phyloP scores from a whole-genome alignment of 2,888 invertebrate species.

The Clitarchus hookeri region DNA sequence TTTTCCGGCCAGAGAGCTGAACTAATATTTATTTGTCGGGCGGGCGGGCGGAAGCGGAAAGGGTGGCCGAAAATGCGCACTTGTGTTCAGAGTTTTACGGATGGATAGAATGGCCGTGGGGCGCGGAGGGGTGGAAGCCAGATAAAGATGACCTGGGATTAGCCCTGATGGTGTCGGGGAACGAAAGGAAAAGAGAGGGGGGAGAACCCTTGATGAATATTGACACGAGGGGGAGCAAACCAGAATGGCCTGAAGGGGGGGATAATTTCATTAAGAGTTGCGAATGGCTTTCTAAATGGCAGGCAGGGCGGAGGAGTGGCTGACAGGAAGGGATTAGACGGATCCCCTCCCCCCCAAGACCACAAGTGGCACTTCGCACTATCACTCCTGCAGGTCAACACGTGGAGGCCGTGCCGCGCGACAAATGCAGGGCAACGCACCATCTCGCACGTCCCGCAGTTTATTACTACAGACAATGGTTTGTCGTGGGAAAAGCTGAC shows the following conservation, averaged over 20 bases:
- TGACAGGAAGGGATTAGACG: conserved; percentile 17
- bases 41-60: too few species aligned
- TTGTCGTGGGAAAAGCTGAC: too few species aligned
- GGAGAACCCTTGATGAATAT: conserved; percentile 19
- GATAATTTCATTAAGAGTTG: conserved; percentile 59
- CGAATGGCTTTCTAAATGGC: conserved; percentile 50
- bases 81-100: too few species aligned
- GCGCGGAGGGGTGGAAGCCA: background rate
- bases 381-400: background rate
- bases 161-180: conserved; percentile 15
- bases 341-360: conserved; percentile 4
- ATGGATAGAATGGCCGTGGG: background rate
- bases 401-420: background rate
- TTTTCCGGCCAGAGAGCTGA: too few species aligned
- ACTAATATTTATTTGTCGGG: too few species aligned
- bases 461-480: too few species aligned
- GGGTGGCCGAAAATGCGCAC: too few species aligned
- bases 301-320: conserved; percentile 16
- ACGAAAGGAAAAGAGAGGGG: too few species aligned
- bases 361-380: conserved; percentile 17
- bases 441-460: background rate
- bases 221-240: conserved; percentile 11
- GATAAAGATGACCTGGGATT: conserved; percentile 19
- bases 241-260: conserved; percentile 47
- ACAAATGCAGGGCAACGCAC: background rate